Evolutionary conservation across 2,113 vertebrate genomes (phyloP).

Genomic region (Nothobranchius furzeri): DNA sequence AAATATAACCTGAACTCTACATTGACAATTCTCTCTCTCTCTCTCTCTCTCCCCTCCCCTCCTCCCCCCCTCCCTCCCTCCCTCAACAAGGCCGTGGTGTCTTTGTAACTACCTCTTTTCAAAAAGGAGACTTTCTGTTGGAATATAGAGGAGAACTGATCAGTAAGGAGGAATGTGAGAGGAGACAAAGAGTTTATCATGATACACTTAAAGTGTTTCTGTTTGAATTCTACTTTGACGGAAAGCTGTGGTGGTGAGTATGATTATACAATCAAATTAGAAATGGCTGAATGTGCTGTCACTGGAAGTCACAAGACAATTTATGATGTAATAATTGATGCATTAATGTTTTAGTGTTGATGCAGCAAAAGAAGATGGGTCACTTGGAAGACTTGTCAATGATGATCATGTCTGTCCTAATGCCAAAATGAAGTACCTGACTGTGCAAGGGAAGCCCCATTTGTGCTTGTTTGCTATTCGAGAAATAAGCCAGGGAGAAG

Average conservation of each 20-base stretch:
- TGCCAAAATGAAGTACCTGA: slow-evolving; percentile 1
- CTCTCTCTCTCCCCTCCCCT: too few relatives aligned
- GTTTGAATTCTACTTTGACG: slow-evolving; percentile 14
- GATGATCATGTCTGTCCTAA: slow-evolving; percentile 12
- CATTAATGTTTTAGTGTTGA: slow-evolving; percentile 21
- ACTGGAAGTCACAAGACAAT: too few relatives aligned
- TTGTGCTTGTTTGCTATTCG: slow-evolving; percentile 1
- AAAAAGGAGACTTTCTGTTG: slow-evolving; percentile 25
- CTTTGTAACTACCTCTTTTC: background rate
- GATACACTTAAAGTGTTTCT: slow-evolving; percentile 3
- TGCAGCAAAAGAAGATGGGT: slow-evolving; percentile 20
- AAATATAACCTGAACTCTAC: too few relatives aligned
- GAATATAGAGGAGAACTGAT: slow-evolving; percentile 18
- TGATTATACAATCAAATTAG: background rate
- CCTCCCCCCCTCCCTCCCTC: too few relatives aligned
- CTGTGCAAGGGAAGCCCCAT: slow-evolving; percentile 4
- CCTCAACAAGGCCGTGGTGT: background rate
- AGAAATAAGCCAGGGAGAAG: background rate
- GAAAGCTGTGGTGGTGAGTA: slow-evolving; percentile 9
- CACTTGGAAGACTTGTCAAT: slow-evolving; percentile 9
- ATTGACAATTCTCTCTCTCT: background rate
- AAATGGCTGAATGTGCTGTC: too few relatives aligned
- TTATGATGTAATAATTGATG: too few relatives aligned
- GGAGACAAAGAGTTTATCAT: background rate
- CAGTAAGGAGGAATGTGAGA: slow-evolving; percentile 1